Percentiles rank a stretch among this genome's conserved stretches.
phyloP scores from a whole-genome alignment of 2,113 vertebrate genomes.

The Rousettus leschenaultii region DNA sequence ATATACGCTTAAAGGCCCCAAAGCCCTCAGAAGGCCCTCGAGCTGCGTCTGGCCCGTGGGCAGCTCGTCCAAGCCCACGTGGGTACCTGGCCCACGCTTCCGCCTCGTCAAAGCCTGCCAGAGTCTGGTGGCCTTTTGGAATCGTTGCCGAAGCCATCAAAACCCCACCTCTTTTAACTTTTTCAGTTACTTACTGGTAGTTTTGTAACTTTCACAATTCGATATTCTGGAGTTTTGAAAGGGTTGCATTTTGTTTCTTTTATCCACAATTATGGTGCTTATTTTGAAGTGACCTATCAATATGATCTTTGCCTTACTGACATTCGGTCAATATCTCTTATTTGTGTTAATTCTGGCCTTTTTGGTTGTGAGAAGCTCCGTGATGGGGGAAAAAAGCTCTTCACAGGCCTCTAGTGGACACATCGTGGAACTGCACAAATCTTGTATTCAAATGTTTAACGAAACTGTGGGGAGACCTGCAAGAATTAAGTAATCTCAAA shows the following conservation, averaged over 20 bases:
- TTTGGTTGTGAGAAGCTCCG: rapidly evolving
- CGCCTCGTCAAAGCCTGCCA: background rate
- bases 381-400: slow-evolving; percentile 69
- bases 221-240: background rate
- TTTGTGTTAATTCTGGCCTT: background rate
- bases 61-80: background rate
- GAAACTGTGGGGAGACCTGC: background rate
- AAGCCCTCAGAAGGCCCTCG: background rate
- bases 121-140: background rate
- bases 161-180: background rate
- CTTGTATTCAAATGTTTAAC: background rate
- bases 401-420: slow-evolving; percentile 83
- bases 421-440: slow-evolving; percentile 65
- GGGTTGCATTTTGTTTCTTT: background rate
- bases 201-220: background rate
- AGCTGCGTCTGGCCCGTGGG: background rate
- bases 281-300: background rate
- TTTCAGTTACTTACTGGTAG: background rate
- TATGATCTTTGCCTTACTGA: background rate
- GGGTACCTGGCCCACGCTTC: too few species aligned
- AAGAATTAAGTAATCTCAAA: background rate
- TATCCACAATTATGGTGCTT: background rate
- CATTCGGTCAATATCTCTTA: background rate
- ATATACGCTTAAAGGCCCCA: background rate
- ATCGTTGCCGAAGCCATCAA: background rate